Evolutionary conservation across 2,113 vertebrate genomes (phyloP).

Genomic region (Pangasianodon gigas): DNA sequence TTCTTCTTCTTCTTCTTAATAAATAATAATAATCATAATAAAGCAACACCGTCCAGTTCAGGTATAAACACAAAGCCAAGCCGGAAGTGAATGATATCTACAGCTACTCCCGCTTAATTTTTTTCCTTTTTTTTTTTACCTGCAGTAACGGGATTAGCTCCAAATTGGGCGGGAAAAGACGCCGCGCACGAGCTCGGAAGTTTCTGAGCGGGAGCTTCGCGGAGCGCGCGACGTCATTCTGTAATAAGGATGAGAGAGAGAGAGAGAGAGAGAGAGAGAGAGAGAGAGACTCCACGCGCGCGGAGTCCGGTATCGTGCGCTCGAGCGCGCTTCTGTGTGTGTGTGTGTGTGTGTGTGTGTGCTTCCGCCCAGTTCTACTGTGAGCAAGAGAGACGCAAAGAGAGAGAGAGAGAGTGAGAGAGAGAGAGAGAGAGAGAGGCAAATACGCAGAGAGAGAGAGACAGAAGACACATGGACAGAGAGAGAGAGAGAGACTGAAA

Average conservation of each 20-base stretch:
- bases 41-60: background rate
- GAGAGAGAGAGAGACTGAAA: background rate
- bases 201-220: constrained; percentile 27
- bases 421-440: background rate
- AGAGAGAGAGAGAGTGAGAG: background rate
- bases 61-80: no score
- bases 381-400: background rate
- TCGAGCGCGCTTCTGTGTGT: background rate
- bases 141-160: background rate
- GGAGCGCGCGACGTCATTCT: constrained; percentile 35
- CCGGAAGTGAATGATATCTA: background rate
- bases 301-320: background rate
- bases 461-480: background rate
- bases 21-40: background rate
- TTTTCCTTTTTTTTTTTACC: background rate
- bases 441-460: background rate
- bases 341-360: background rate
- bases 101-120: background rate
- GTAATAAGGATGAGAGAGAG: background rate
- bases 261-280: background rate
- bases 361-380: constrained; percentile 1
- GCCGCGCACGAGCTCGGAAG: constrained; percentile 27
- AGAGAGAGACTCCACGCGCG: background rate
- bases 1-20: no score
- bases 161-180: constrained; percentile 2